Base-by-base conservation (phyloP, 2,113 vertebrate genomes). In the Rhabdomys dilectus region DNA sequence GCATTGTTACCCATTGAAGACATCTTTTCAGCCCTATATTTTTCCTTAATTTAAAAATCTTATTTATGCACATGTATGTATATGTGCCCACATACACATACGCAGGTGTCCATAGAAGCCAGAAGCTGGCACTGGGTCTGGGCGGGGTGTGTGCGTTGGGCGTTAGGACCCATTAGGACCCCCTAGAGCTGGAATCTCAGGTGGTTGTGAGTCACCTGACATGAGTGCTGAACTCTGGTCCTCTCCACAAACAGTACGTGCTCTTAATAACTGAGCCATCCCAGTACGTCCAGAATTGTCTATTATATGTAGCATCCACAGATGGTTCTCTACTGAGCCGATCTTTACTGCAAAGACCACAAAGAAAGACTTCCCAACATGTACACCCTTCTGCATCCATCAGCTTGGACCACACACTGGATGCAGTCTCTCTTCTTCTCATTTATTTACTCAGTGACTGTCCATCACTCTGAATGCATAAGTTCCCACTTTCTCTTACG, bases 351-450 rank as follows among this genome's bases (percentile, higher is more conserved):
- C 26, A 26, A 60, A 82, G 70, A n/a, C 80, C 5, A 21, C 4
- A 4, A 3, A 31, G 56, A 42, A 36, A 6, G 36, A 22, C 16
- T 31, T 72, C 72, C 77, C 22, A 7, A 13, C n/a, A 13, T 56
- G 2, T 16, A 66, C 12, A 7, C 29, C 26, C 48, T 70, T 70
- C 62, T 34, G 2, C 0, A 3, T 9, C 17, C 8, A 26, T 4
- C 24, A 3, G 39, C 73, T 62, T 24, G 73, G 34, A 48, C 21
- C 58, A 53, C 56, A 31, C 87, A 4, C 29, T 15, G 16, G 17
- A 31, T 84, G 85, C n/a, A 22, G 12, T 10, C 53, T 82, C n/a
- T n/a, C 88, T 56, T 53, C 48, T 31, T 56, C 11, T 31, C 24
- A 42, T 42, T 9, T 29, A 16, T 12, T 31, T 86, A 75, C 5